Evolutionary conservation across 2,888 invertebrate species (phyloP).

Genomic region (Eupithecia subumbrata): DNA sequence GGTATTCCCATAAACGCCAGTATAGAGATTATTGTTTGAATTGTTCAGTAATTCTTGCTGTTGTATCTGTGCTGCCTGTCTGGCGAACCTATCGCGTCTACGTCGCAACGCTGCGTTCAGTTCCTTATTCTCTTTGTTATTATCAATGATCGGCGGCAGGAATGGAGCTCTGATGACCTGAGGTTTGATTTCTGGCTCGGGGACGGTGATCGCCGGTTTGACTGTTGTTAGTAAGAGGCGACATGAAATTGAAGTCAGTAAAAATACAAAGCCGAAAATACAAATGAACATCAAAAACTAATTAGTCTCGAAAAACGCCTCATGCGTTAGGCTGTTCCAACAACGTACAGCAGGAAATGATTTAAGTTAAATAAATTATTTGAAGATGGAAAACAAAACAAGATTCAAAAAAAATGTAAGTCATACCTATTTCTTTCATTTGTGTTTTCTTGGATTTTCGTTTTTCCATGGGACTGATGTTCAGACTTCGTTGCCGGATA

Average conservation of each 20-base stretch:
- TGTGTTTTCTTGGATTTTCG: conserved; percentile 87
- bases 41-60: conserved; percentile 86
- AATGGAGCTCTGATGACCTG: conserved; percentile 51
- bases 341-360: neutral
- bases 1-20: conserved; percentile 55
- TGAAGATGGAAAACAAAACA: conserved; percentile 22
- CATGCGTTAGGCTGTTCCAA: neutral
- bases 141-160: conserved; percentile 65
- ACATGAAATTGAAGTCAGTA: conserved; percentile 39
- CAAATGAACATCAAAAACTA: neutral
- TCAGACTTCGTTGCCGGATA: conserved; percentile 82
- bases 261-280: conserved; percentile 18
- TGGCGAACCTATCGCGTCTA: conserved; percentile 91
- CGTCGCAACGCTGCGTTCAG: conserved; percentile 92
- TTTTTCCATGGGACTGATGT: conserved; percentile 85
- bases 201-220: conserved; percentile 58
- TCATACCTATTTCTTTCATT: conserved; percentile 89
- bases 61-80: conserved; percentile 93
- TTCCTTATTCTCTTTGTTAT: conserved; percentile 84
- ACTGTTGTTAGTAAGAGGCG: conserved; percentile 70
- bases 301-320: conserved; percentile 9
- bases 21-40: conserved; percentile 60
- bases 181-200: conserved; percentile 58
- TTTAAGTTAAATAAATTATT: conserved; percentile 15
- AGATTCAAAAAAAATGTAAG: neutral